Evolutionary conservation across 2,113 vertebrate genomes (phyloP).

Genomic region (Catharus fuscescens): DNA sequence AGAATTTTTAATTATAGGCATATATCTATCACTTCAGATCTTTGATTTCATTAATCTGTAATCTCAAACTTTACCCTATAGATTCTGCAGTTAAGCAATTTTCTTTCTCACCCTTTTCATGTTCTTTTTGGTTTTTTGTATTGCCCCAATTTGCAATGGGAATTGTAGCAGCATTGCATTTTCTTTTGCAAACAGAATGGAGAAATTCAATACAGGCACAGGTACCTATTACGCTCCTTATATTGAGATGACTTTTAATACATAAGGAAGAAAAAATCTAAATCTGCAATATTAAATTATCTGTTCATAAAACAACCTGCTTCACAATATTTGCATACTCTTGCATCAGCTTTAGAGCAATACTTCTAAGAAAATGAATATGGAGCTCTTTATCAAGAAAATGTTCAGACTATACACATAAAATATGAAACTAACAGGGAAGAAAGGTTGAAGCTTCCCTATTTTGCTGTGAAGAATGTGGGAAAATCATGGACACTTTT

Average conservation of each 20-base stretch:
- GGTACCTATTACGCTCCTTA: not conserved
- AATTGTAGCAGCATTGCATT: not conserved
- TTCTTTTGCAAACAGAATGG: not conserved
- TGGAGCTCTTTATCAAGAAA: not conserved
- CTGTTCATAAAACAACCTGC: not conserved
- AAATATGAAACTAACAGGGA: not conserved
- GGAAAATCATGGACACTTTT: conserved; percentile 1
- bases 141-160: not conserved
- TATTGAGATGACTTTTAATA: not conserved
- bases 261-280: not conserved
- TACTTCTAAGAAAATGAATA: not conserved
- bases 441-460: not conserved
- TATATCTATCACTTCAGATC: not conserved
- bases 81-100: not conserved
- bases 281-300: not conserved
- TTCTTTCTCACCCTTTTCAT: not conserved
- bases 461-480: not conserved
- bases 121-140: not conserved
- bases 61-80: not conserved
- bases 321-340: not conserved
- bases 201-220: not conserved
- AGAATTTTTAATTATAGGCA: not conserved
- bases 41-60: not conserved
- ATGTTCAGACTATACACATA: not conserved
- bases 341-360: not conserved